A percentile compares a stretch with the other conserved stretches of the same genome.
phyloP scores from a whole-genome alignment of 2,113 vertebrate species.

The Perca flavescens region DNA sequence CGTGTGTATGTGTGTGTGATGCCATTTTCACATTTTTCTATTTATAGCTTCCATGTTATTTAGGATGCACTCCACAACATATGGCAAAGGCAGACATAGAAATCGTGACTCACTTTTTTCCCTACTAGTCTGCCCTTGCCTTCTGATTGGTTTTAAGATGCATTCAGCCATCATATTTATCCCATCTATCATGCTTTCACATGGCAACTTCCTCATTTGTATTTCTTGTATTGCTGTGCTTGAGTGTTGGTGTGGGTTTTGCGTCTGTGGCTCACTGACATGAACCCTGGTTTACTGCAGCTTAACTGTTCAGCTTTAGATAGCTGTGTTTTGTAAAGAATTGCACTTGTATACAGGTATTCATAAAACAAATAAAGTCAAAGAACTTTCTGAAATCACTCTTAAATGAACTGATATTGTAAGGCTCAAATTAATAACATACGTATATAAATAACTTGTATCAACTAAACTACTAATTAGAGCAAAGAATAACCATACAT shows the following conservation, averaged over 20 bases:
- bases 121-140: slow-evolving; percentile 34
- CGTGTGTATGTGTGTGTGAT: slow-evolving; percentile 19
- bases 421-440: neutral
- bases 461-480: neutral
- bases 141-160: slow-evolving; percentile 47
- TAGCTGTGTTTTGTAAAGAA: neutral
- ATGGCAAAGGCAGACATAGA: slow-evolving; percentile 36
- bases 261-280: neutral
- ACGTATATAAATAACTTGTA: neutral
- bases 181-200: slow-evolving; percentile 42
- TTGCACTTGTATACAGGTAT: neutral
- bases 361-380: neutral
- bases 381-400: neutral
- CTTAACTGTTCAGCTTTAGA: neutral
- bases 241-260: too few relatives aligned
- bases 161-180: slow-evolving; percentile 37
- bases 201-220: slow-evolving; percentile 37
- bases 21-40: slow-evolving; percentile 70
- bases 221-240: slow-evolving; percentile 30
- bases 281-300: neutral
- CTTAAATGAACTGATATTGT: neutral
- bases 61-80: slow-evolving; percentile 55
- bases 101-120: slow-evolving; percentile 54
- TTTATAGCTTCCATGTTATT: slow-evolving; percentile 70
- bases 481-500: neutral